Percentiles rank a stretch among this genome's conserved stretches.
Evolutionary conservation across 2,888 invertebrate genomes (phyloP).

Genomic region (Aporophyla nigra): DNA sequence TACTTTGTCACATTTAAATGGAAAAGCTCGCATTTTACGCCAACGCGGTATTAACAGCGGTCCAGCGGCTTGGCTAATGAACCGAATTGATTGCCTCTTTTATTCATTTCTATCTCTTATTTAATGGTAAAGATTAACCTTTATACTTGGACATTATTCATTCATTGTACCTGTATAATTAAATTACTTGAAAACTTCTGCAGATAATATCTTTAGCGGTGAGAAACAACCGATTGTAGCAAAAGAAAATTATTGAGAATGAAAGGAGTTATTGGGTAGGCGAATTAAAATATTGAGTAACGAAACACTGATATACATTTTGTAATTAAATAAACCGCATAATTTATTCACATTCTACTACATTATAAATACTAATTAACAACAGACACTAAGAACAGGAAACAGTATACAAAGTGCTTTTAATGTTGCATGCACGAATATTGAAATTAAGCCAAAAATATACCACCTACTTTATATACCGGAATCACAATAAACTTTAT

Average conservation of each 20-base stretch:
- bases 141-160: constrained; percentile 65
- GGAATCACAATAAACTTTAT: constrained; percentile 55
- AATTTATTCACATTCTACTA: constrained; percentile 8
- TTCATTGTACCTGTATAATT: constrained; percentile 68
- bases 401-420: background rate
- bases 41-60: constrained; percentile 35
- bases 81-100: constrained; percentile 71
- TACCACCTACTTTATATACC: constrained; percentile 31
- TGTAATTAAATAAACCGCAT: background rate
- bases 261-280: background rate
- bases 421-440: constrained; percentile 30
- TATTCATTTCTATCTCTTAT: constrained; percentile 70
- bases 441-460: constrained; percentile 43
- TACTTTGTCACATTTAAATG: constrained; percentile 53
- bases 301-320: background rate
- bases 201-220: constrained; percentile 39
- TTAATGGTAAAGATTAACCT: constrained; percentile 70
- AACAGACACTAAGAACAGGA: background rate
- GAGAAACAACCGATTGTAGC: background rate
- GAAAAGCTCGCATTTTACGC: constrained; percentile 50
- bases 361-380: constrained; percentile 16
- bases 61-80: constrained; percentile 64
- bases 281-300: background rate
- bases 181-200: constrained; percentile 65
- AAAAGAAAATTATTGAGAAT: background rate